Evolutionary conservation across 1,140 invertebrate genomes (phyloP).

Genomic region (Psilanteris sp.): DNA sequence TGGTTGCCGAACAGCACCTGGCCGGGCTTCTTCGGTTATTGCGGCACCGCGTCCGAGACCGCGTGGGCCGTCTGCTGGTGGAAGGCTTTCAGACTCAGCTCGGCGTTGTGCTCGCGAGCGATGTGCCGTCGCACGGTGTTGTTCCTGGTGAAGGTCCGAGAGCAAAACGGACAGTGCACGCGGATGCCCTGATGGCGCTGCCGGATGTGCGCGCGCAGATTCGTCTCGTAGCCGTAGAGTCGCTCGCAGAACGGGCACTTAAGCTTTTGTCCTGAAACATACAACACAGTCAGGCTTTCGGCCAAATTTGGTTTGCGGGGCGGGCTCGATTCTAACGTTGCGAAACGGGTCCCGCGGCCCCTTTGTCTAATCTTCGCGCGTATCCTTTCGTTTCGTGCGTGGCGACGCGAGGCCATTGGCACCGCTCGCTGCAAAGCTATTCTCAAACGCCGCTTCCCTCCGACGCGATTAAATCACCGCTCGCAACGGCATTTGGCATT

Average conservation of each 20-base stretch:
- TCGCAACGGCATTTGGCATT: slow-evolving; percentile 16
- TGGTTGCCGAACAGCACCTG: neutral
- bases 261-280: slow-evolving; percentile 88
- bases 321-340: too few relatives aligned
- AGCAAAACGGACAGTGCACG: slow-evolving; percentile 92
- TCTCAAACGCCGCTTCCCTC: slow-evolving; percentile 13
- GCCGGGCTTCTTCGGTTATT: slow-evolving; percentile 63
- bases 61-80: slow-evolving; percentile 79
- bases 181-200: slow-evolving; percentile 94
- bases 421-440: slow-evolving; percentile 3
- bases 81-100: slow-evolving; percentile 85
- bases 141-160: slow-evolving; percentile 94
- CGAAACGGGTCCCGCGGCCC: slow-evolving; percentile 8
- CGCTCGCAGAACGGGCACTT: slow-evolving; percentile 95
- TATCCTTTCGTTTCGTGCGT: slow-evolving; percentile 21
- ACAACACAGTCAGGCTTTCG: too few relatives aligned
- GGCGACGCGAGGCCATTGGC: slow-evolving; percentile 29
- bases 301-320: too few relatives aligned
- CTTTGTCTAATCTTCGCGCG: slow-evolving; percentile 27
- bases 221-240: slow-evolving; percentile 95
- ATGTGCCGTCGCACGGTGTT: slow-evolving; percentile 91
- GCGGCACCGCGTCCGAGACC: slow-evolving; percentile 72
- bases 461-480: slow-evolving; percentile 22
- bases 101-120: slow-evolving; percentile 90
- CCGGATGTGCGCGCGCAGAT: slow-evolving; percentile 92